Conservation (phyloP, 2,113 vertebrate genomes). For the Hoplias malabaricus region DNA sequence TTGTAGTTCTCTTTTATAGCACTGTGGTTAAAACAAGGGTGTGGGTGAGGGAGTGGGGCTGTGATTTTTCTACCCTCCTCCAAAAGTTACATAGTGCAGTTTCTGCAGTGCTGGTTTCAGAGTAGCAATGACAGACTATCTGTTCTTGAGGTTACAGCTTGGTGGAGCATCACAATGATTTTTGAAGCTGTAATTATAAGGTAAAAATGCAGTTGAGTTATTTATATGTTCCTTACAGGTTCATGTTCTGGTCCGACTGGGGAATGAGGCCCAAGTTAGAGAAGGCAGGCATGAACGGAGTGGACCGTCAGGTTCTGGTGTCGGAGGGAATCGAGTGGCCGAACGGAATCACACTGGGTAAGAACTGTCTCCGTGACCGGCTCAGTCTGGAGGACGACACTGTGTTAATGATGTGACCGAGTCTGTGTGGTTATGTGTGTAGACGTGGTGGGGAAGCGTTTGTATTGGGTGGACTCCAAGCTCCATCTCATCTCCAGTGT, state of each 20-base stretch:
- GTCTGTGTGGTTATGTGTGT: constrained; percentile 43
- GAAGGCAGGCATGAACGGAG: constrained; percentile 93
- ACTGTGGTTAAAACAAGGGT: too few relatives aligned
- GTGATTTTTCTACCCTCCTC: too few relatives aligned
- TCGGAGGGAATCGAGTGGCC: constrained; percentile 93
- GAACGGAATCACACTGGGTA: constrained; percentile 95
- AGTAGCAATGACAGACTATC: too few relatives aligned
- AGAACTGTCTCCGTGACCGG: constrained; percentile 11
- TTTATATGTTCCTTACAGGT: constrained; percentile 68
- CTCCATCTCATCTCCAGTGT: constrained; percentile 91
- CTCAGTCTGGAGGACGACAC: background rate
- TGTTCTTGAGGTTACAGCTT: too few relatives aligned
- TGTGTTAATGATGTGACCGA: too few relatives aligned
- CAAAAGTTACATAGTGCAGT: too few relatives aligned
- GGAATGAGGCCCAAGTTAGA: constrained; percentile 92
- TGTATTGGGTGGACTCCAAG: constrained; percentile 99
- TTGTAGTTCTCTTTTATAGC: too few relatives aligned
- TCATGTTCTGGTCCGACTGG: constrained; percentile 99
- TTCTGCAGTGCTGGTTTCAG: too few relatives aligned
- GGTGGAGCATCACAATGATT: background rate
- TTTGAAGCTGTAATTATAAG: too few relatives aligned
- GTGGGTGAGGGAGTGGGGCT: too few relatives aligned
- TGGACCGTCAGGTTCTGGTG: constrained; percentile 87
- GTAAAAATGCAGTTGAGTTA: background rate
- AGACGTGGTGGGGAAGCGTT: constrained; percentile 90